Conservation (phyloP, 2,888 invertebrate genomes). For the Eurois occulta region DNA sequence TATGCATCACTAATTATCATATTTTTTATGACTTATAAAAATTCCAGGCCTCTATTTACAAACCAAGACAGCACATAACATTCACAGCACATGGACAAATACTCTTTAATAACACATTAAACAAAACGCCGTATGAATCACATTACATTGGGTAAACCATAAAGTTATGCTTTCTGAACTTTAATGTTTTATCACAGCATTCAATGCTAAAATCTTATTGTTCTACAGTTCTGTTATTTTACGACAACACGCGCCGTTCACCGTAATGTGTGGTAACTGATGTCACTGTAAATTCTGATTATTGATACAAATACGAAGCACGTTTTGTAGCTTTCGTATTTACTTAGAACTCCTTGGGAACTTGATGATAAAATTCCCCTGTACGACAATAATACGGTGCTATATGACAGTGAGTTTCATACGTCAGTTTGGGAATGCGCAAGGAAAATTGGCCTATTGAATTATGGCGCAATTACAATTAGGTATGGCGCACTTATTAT, state of each 20-base stretch:
- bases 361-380: not conserved
- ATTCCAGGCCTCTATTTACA: not conserved
- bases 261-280: constrained; percentile 36
- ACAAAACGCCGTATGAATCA: constrained; percentile 59
- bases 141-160: constrained; percentile 47
- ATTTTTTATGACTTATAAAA: not conserved
- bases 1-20: not conserved
- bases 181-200: constrained; percentile 64
- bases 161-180: constrained; percentile 64
- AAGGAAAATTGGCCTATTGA: not conserved
- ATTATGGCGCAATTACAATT: not conserved
- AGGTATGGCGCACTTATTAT: not conserved
- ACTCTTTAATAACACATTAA: constrained; percentile 32
- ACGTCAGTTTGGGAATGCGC: no score
- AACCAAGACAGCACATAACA: not conserved
- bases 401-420: not conserved
- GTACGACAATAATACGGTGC: no score
- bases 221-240: constrained; percentile 58
- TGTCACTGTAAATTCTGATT: constrained; percentile 48
- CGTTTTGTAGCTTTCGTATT: constrained; percentile 32
- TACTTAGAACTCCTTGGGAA: constrained; percentile 32
- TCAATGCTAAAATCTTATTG: constrained; percentile 67
- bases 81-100: constrained; percentile 24
- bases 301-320: constrained; percentile 48
- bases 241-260: constrained; percentile 39